Evolutionary conservation across 2,797 vertebrate genomes (phyloP).

Genomic region (Eulemur rubriventer): DNA sequence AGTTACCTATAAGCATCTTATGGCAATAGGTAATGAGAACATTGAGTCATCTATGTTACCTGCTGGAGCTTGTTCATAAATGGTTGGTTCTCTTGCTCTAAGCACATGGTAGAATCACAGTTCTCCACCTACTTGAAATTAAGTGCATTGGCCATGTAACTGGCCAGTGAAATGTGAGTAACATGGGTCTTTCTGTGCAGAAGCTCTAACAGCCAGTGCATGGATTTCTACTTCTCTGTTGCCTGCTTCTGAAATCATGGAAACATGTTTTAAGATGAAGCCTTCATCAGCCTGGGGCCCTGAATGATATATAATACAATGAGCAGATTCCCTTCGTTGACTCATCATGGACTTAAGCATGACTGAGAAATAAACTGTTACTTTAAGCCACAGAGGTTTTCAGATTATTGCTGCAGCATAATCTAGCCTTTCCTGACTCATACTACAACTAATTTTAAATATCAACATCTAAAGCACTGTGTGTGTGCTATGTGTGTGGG

Average conservation of each 20-base stretch:
- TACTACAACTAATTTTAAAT: not conserved
- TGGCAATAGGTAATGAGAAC: not conserved
- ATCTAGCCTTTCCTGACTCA: not conserved
- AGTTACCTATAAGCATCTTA: conserved; percentile 1
- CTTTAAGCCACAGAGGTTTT: not conserved
- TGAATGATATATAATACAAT: not conserved
- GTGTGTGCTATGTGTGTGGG: too few relatives aligned
- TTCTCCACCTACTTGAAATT: not conserved
- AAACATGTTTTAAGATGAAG: not conserved
- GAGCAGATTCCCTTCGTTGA: not conserved
- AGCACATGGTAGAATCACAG: not conserved
- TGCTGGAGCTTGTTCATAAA: not conserved
- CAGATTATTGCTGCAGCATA: not conserved
- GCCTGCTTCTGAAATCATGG: not conserved
- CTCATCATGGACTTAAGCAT: not conserved
- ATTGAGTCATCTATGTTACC: not conserved
- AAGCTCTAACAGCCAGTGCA: not conserved
- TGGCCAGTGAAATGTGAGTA: not conserved
- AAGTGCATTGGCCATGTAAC: not conserved
- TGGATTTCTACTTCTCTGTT: not conserved
- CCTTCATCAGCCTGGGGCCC: not conserved
- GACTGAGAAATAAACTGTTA: not conserved
- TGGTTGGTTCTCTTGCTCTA: not conserved
- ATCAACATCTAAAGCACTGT: not conserved
- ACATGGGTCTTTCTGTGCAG: not conserved